Base-by-base conservation (phyloP, 2,113 vertebrate species). In the Cephalopholis sonnerati region DNA sequence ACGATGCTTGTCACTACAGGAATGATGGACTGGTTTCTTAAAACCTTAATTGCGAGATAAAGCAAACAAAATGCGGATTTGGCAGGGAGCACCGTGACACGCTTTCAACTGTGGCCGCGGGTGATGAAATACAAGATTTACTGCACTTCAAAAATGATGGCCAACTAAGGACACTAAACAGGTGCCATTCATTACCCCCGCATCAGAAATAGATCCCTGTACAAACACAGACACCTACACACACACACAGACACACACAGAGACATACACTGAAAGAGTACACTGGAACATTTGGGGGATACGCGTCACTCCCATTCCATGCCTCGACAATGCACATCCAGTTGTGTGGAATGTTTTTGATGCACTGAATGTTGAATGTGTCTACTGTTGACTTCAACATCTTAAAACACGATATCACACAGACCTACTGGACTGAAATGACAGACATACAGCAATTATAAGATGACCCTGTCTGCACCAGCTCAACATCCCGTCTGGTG, bases 41-140 rank as follows among this genome's bases (percentile, higher is more conserved):
- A 79, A 84, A 44, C 46, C 63, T 54, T 69, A 63, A 83, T 67
- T 88, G 64, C 57, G 10, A 75, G 68, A 86, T 68, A 81, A 89
- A 85, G 82, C 69, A 79, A 78, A 84, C 65, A 54, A 82, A 75
- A 88, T 24, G 25, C 1, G 9, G 39, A 88, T 85, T 84, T 81
- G 83, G 61, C 72, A 71, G n/a, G 1, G 50, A 84, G 66, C 58
- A 39, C 41, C 50, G 69, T n/a, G 50, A 81, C 55, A 59, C 9
- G 44, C 46, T 84, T 87, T 88, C 48, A 84, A 71, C 58, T 75
- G 59, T 59, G 77, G 78, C 78, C 18, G 24, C 22, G 29, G 83
- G 79, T 77, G 87, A 91, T 88, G 81, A 93, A 91, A 93, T 70
- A 54, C 64, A 93, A 93, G 87, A 93, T 92, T 89, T 90, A 89